A percentile compares a stretch with the other conserved stretches of the same genome.
Conservation (phyloP, 1,140 invertebrate species). For the Tribolium castaneum region DNA sequence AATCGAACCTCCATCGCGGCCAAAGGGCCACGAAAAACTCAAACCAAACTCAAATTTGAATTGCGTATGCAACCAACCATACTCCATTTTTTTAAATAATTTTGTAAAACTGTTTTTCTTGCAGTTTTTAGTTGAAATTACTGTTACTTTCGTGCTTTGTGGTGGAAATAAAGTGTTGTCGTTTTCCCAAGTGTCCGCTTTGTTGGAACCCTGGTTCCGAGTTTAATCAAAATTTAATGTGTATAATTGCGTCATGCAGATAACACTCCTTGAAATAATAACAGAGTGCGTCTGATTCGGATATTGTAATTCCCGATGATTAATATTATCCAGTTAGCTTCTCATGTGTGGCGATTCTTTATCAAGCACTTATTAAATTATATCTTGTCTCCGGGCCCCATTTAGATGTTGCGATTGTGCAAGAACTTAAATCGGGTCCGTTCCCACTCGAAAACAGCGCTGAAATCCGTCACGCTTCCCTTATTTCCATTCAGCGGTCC, state of each 20-base stretch:
- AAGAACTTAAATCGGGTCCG: not conserved
- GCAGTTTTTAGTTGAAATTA: too few species aligned
- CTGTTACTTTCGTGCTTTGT: too few species aligned
- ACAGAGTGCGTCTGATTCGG: conserved; percentile 30
- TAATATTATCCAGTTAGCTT: conserved; percentile 37
- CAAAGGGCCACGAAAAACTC: not conserved
- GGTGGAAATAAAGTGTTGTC: not conserved
- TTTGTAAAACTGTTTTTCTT: too few species aligned
- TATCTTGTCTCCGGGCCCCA: not conserved
- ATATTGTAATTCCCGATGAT: conserved; percentile 39
- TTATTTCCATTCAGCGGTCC: not conserved
- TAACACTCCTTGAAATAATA: conserved; percentile 40
- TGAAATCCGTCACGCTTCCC: conserved; percentile 3
- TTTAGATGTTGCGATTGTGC: conserved; percentile 2
- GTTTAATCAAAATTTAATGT: conserved; percentile 41
- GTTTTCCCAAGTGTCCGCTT: not conserved
- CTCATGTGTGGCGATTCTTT: conserved; percentile 32
- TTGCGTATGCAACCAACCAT: too few species aligned
- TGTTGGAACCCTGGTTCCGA: not conserved
- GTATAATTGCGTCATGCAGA: conserved; percentile 38
- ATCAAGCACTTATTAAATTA: conserved; percentile 26
- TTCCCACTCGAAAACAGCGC: not conserved
- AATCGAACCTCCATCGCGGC: not conserved
- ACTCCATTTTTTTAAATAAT: too few species aligned
- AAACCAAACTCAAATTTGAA: not conserved